Conservation (phyloP, 1,140 invertebrate species). For the Lasioglossum albipes region DNA sequence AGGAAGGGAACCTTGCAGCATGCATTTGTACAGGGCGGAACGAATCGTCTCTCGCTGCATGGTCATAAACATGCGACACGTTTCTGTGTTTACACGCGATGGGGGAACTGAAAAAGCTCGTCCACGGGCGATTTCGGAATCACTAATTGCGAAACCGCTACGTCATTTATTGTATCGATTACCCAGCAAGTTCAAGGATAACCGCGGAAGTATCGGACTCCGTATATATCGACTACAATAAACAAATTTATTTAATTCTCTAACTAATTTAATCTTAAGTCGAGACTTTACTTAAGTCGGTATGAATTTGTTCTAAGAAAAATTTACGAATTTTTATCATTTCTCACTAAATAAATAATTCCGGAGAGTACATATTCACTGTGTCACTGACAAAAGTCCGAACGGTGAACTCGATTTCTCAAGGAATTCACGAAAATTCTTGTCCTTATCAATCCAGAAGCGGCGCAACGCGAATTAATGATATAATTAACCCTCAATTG, state of each 20-base stretch:
- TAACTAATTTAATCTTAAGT: too few relatives aligned
- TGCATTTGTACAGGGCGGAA: too few relatives aligned
- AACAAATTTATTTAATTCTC: neutral
- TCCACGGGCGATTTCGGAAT: constrained; percentile 17
- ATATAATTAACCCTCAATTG: constrained; percentile 33
- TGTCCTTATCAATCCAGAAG: neutral
- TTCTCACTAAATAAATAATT: too few relatives aligned
- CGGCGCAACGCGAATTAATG: constrained; percentile 30
- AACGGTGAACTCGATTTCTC: neutral
- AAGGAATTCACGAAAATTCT: neutral
- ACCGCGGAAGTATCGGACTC: neutral
- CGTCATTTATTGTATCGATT: constrained; percentile 14
- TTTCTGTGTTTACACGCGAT: constrained; percentile 10
- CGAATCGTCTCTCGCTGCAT: too few relatives aligned
- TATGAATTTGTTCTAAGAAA: too few relatives aligned
- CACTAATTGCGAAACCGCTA: constrained; percentile 27
- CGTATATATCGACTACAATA: neutral
- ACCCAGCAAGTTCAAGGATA: constrained; percentile 38
- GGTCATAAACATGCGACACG: too few relatives aligned
- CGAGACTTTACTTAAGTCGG: too few relatives aligned
- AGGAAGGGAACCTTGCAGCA: too few relatives aligned
- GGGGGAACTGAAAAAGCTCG: neutral
- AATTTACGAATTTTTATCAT: too few relatives aligned
- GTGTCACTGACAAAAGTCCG: neutral
- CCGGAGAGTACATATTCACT: too few relatives aligned